These are phyloP conservation scores for Drosophila simulans DNA, from an alignment of 1,140 invertebrate species.

Conservation along the genomic window DNA sequence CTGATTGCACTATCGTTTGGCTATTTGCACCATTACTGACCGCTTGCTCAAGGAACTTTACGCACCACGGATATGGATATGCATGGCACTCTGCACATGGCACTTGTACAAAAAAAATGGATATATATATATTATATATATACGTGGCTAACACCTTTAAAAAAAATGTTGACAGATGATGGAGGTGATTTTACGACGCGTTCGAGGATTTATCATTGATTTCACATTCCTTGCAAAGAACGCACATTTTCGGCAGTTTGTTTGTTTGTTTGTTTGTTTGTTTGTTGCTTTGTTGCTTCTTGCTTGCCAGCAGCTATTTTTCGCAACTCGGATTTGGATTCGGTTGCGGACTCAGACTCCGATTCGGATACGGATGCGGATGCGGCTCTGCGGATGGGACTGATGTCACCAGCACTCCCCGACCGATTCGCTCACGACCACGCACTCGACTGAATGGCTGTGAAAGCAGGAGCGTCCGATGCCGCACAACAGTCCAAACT, in stretches of 20 bases:
- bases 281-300: not conserved
- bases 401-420: not conserved
- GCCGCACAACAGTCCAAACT: not conserved
- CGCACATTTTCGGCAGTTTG: not conserved
- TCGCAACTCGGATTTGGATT: not conserved
- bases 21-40: conserved; percentile 1
- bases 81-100: not conserved
- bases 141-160: conserved; percentile 1
- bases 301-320: not conserved
- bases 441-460: conserved; percentile 59
- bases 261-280: not conserved
- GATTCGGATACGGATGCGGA: too few species aligned
- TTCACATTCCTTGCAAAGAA: not conserved
- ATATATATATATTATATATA: not conserved
- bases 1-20: not conserved
- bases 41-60: conserved; percentile 4
- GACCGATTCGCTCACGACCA: conserved; percentile 54
- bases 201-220: conserved; percentile 1
- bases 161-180: not conserved
- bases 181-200: not conserved
- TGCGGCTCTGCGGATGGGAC: too few species aligned
- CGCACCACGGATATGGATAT: not conserved
- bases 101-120: not conserved
- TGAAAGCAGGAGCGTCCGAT: conserved; percentile 20
- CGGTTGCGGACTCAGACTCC: too few species aligned